phyloP scores from a whole-genome alignment of 2,888 invertebrate species.

The Deilephila porcellus region DNA sequence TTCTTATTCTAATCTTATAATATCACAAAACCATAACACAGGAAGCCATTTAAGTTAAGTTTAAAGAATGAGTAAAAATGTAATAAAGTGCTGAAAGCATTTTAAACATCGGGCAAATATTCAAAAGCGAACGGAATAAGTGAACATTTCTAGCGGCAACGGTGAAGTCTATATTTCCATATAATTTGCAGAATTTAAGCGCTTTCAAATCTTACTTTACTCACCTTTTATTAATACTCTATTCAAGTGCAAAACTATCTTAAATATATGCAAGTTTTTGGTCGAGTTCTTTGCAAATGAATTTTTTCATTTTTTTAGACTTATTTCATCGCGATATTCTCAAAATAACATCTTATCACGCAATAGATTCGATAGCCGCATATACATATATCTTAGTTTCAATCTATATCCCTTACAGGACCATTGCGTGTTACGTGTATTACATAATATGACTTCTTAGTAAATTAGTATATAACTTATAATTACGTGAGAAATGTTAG shows the following conservation, averaged over 20 bases:
- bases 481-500: neutral
- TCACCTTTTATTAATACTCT: conserved; percentile 33
- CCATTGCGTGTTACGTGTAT: too few species aligned
- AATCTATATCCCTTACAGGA: too few species aligned
- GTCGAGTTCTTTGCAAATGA: too few species aligned
- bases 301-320: too few species aligned
- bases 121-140: conserved; percentile 2
- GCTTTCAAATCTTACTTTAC: conserved; percentile 29
- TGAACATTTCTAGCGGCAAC: neutral
- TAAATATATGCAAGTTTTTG: conserved; percentile 2
- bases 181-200: conserved; percentile 30
- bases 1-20: neutral
- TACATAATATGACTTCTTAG: too few species aligned
- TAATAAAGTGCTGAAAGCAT: conserved; percentile 12
- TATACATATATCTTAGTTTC: too few species aligned
- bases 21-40: neutral
- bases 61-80: neutral
- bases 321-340: too few species aligned
- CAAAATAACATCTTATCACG: too few species aligned
- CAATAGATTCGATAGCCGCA: too few species aligned
- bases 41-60: too few species aligned
- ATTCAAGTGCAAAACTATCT: conserved; percentile 16
- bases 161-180: conserved; percentile 23
- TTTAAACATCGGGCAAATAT: conserved; percentile 13
- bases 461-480: too few species aligned